These are phyloP conservation scores for Dasysyrphus albostriatus DNA, from an alignment of 2,888 invertebrate species.

Conservation along the genomic window DNA sequence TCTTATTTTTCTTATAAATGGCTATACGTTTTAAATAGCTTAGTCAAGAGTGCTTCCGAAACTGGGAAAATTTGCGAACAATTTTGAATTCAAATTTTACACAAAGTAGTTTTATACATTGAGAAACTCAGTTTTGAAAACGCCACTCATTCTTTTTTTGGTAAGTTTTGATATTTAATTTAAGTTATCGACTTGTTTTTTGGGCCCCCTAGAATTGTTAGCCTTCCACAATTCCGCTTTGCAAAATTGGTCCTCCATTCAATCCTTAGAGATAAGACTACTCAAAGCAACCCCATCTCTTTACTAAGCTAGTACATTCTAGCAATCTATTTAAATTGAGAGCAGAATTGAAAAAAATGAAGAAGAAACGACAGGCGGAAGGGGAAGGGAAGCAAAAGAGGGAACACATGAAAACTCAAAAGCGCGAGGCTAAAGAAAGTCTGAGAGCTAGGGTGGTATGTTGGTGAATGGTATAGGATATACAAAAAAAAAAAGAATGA, in stretches of 20 bases:
- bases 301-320: conserved; percentile 62
- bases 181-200: neutral
- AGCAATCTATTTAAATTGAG: conserved; percentile 76
- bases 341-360: conserved; percentile 48
- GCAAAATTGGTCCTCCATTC: conserved; percentile 28
- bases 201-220: neutral
- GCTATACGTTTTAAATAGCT: too few species aligned
- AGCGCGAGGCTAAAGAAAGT: conserved; percentile 50
- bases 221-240: neutral
- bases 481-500: conserved; percentile 52
- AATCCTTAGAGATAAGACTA: conserved; percentile 73
- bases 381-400: conserved; percentile 32
- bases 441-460: conserved; percentile 6
- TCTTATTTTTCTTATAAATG: too few species aligned
- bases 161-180: too few species aligned
- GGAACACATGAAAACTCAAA: conserved; percentile 70
- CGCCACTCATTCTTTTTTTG: too few species aligned
- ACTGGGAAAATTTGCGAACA: too few species aligned
- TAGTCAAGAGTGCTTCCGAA: too few species aligned
- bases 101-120: too few species aligned
- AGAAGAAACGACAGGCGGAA: conserved; percentile 9
- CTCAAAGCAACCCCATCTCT: conserved; percentile 67
- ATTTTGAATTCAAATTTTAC: too few species aligned
- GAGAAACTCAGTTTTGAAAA: too few species aligned
- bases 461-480: conserved; percentile 4